phyloP scores from a whole-genome alignment of 2,888 invertebrate genomes.

The Epinotia nisella region DNA sequence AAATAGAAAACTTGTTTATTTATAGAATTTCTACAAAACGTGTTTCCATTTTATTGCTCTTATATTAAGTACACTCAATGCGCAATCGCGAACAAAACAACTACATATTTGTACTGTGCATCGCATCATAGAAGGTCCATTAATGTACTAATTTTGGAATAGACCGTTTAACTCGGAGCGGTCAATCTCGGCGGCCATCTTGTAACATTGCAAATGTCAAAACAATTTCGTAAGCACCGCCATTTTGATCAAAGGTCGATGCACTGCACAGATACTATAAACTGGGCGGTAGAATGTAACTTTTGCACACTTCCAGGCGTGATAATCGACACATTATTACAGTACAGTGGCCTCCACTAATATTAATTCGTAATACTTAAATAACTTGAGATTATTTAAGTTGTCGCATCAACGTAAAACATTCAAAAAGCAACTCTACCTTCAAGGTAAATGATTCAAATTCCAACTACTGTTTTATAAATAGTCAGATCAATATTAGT shows the following conservation, averaged over 20 bases:
- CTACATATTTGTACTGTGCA: background rate
- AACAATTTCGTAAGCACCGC: conserved; percentile 19
- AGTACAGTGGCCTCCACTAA: too few relatives aligned
- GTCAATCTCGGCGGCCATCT: conserved; percentile 25
- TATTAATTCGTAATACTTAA: too few relatives aligned
- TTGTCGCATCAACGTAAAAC: too few relatives aligned
- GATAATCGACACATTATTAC: too few relatives aligned
- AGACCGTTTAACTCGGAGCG: conserved; percentile 16
- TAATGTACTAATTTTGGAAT: conserved; percentile 28
- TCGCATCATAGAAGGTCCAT: conserved; percentile 13
- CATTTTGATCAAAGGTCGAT: conserved; percentile 17
- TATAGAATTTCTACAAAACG: too few relatives aligned
- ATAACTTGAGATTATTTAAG: too few relatives aligned
- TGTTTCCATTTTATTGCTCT: background rate
- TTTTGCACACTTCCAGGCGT: background rate
- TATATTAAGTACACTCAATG: too few relatives aligned
- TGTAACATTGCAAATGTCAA: conserved; percentile 30
- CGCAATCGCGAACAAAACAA: background rate
- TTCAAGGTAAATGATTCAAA: too few relatives aligned
- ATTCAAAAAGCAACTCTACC: too few relatives aligned
- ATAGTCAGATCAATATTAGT: too few relatives aligned
- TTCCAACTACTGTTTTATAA: too few relatives aligned
- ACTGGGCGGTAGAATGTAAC: background rate
- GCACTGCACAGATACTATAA: background rate
- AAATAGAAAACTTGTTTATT: too few relatives aligned